phyloP scores from a whole-genome alignment of 2,797 vertebrate species.

The Poeciliopsis turneri region DNA sequence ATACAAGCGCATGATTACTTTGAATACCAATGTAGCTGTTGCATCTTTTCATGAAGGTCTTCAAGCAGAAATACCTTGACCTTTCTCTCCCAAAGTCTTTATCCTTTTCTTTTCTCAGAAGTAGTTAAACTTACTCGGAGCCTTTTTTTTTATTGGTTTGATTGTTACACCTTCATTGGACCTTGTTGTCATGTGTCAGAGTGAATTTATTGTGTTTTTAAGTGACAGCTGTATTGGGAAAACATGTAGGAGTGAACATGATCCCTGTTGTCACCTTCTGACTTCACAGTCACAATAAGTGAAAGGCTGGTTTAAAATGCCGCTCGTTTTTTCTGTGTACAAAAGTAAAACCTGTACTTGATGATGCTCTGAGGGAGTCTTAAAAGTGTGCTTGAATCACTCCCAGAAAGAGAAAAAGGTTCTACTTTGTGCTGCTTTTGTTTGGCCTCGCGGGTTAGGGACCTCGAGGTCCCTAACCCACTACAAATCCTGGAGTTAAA shows the following conservation, averaged over 20 bases:
- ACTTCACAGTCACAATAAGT: background rate
- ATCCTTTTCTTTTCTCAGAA: background rate
- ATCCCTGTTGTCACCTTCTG: background rate
- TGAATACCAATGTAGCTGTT: background rate
- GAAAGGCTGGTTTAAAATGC: background rate
- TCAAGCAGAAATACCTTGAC: background rate
- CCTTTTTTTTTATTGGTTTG: background rate
- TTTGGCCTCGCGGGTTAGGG: too few species aligned
- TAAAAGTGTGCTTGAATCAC: background rate
- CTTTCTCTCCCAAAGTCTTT: background rate
- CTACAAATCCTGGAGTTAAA: background rate
- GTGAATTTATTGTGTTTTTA: background rate
- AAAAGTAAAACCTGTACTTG: background rate
- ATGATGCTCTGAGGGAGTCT: background rate
- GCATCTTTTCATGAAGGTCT: background rate
- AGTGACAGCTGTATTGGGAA: background rate
- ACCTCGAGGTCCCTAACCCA: too few species aligned
- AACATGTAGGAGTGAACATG: background rate
- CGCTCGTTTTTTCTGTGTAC: background rate
- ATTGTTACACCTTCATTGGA: background rate
- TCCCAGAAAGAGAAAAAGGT: background rate
- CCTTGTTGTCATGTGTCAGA: background rate
- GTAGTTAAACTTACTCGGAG: background rate
- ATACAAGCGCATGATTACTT: background rate
- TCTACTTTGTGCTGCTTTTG: background rate